Percentiles rank a stretch among this genome's conserved stretches.
phyloP scores from a whole-genome alignment of 92 coral and sea anemone genomes.

The Porites cylindrica region DNA sequence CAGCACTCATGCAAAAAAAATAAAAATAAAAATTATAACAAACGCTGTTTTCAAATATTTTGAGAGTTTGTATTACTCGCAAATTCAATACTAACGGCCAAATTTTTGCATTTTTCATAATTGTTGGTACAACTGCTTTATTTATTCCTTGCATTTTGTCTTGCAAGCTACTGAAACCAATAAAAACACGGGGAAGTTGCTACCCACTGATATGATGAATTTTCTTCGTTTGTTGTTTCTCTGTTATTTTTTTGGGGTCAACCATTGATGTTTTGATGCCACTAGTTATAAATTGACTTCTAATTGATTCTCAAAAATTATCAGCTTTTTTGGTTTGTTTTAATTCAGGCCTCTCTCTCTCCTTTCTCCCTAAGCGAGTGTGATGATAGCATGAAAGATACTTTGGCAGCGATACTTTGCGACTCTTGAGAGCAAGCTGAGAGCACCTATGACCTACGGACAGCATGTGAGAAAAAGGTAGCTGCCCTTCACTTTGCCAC shows the following conservation, averaged over 20 bases:
- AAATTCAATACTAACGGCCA: background rate
- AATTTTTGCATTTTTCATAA: background rate
- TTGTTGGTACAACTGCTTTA: background rate
- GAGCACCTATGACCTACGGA: conserved; percentile 6
- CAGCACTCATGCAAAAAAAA: background rate
- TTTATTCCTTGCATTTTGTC: background rate
- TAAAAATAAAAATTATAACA: too few relatives aligned
- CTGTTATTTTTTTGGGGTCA: background rate
- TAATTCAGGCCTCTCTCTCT: too few relatives aligned
- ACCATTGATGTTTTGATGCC: background rate
- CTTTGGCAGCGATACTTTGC: background rate
- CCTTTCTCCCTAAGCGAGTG: background rate
- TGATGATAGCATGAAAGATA: background rate
- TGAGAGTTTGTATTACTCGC: background rate
- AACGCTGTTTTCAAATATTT: background rate
- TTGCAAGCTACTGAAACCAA: background rate
- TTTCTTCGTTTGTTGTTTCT: background rate
- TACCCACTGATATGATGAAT: background rate
- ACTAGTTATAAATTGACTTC: background rate
- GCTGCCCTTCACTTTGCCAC: background rate
- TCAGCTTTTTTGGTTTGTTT: background rate
- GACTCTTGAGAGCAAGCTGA: background rate
- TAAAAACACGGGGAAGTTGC: background rate
- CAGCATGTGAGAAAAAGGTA: background rate
- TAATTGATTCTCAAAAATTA: background rate